A percentile compares a stretch with the other conserved stretches of the same genome.
Evolutionary conservation across 1,140 invertebrate species (phyloP).

Genomic region (Macrocentrus cingulum): DNA sequence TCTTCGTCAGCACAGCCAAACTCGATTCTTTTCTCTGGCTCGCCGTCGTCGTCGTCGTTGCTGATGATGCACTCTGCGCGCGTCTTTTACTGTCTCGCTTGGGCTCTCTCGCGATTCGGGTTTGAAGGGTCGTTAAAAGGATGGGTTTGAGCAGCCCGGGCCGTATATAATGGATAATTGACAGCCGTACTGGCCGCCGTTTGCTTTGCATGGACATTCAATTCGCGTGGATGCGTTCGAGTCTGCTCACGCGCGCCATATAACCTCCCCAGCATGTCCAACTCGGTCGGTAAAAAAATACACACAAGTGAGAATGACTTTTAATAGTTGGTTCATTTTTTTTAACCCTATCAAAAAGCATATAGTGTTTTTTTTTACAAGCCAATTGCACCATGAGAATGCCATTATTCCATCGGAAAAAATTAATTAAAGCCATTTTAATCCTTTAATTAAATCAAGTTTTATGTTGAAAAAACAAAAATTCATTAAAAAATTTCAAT

Average conservation of each 20-base stretch:
- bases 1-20: neutral
- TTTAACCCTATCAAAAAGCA: no score
- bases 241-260: neutral
- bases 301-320: no score
- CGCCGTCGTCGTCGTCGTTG: neutral
- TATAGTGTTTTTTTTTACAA: no score
- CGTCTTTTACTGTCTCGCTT: conserved; percentile 3
- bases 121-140: conserved; percentile 37
- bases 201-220: conserved; percentile 39
- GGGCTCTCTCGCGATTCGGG: conserved; percentile 27
- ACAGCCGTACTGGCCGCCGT: conserved; percentile 36
- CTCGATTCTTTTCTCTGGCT: neutral
- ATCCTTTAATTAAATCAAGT: no score
- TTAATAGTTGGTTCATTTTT: no score
- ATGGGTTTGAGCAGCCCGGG: conserved; percentile 35
- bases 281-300: neutral
- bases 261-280: conserved; percentile 11
- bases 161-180: conserved; percentile 40
- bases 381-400: no score
- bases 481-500: no score
- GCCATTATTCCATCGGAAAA: no score
- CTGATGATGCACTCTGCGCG: no score
- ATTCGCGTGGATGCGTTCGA: conserved; percentile 30
- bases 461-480: no score
- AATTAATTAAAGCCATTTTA: no score